phyloP scores from a whole-genome alignment of 2,797 vertebrate species.

The Phrynocephalus guinanensis region DNA sequence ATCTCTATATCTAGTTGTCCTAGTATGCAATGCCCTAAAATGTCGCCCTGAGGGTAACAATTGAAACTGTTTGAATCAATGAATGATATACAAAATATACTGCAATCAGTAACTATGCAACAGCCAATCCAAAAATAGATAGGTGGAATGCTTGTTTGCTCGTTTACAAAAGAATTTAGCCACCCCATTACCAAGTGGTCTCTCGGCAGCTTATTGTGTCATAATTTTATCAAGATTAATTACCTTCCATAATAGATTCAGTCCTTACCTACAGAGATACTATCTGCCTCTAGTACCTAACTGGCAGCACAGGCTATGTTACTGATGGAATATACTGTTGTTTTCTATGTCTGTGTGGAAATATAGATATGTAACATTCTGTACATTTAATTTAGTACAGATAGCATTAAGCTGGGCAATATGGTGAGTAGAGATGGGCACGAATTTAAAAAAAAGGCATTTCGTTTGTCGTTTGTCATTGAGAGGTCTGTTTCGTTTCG shows the following conservation, averaged over 20 bases:
- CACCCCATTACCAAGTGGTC: no score
- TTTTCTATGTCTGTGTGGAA: neutral
- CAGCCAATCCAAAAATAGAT: constrained; percentile 21
- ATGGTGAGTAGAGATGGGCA: neutral
- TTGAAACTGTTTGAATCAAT: constrained; percentile 15
- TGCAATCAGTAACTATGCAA: neutral
- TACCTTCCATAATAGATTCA: constrained; percentile 4
- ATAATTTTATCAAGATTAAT: neutral
- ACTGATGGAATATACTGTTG: neutral
- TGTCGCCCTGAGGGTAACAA: no score
- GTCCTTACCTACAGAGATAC: neutral
- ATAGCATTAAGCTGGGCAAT: neutral
- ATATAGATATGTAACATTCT: constrained; percentile 7
- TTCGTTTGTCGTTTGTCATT: no score
- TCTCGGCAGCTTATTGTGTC: neutral
- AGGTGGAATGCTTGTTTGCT: neutral
- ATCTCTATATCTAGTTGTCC: no score
- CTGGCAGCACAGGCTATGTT: neutral
- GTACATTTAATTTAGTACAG: neutral
- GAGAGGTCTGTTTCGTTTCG: no score
- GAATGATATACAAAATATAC: constrained; percentile 21
- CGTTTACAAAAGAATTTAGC: no score
- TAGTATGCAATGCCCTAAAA: no score
- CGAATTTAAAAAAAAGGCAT: no score
- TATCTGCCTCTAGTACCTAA: neutral